Base-by-base conservation (phyloP, 2,888 invertebrate genomes). In the Cryptophagus acutangulus region DNA sequence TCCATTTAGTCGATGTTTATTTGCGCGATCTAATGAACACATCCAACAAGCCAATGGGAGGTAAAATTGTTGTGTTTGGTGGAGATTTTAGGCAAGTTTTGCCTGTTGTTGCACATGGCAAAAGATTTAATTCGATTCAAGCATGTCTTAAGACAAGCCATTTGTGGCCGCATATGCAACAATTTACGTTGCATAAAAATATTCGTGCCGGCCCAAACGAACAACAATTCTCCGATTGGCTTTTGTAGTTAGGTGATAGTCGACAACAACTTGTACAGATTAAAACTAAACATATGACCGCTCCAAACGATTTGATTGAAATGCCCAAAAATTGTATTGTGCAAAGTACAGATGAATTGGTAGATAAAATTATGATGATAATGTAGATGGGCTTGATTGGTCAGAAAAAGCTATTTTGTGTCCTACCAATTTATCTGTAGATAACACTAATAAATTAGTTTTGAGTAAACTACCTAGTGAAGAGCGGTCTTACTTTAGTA, bases 71-170 rank as follows among this genome's bases (percentile, higher is more conserved):
- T 2, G 34, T 53, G 6, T 16, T 55, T 5, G 51, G 49, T 2
- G 52, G 51, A 4, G 49, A 52, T 38, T 54, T 54, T 31, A 31
- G 48, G 15, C 51, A 52, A 45, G 29, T 36, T 6, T 30, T 49
- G n/a, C 52, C 51, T 3, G 41, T 51, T 6, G 40, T 49, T 4
- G 38, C 36, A 3, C 30, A 37, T 25, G 52, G 36, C 3, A 16
- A 29, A 25, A n/a, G 34, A 12, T 24, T 38, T 2, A 15, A 33
- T 14, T 40, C 45, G 5, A 17, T 38, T 5, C 38, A 44, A 26
- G 38, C 35, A 2, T 43, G 36, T 17, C 13, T 51, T 6, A 45
- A 45, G 25, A 35, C 29, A 9, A 40, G 38, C 20, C 6, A 18
- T 24, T 37, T 53, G 30, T 49, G 47, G 46, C 9, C n/a, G 6